phyloP scores from a whole-genome alignment of 2,888 invertebrate genomes.

The Tetragnatha montana region DNA sequence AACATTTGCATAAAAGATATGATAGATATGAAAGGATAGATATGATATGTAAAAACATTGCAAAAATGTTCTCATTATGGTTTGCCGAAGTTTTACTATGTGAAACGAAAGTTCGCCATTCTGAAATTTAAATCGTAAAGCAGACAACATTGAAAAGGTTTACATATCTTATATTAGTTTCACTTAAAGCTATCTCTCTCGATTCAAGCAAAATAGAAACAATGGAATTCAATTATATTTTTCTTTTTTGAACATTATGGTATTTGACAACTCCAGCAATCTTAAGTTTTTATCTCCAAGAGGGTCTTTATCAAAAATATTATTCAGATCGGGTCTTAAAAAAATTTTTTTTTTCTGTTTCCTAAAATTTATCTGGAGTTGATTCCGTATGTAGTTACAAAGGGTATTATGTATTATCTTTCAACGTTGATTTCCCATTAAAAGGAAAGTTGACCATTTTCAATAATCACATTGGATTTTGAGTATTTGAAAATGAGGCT shows the following conservation, averaged over 20 bases:
- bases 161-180: no score
- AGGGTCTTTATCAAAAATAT: not conserved
- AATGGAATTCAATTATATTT: not conserved
- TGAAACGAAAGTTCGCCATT: no score
- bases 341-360: not conserved
- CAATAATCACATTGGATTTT: not conserved
- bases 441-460: not conserved
- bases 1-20: no score
- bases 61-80: no score
- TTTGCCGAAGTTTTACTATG: no score
- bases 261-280: not conserved
- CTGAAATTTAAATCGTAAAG: no score
- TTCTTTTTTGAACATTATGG: not conserved
- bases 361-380: not conserved
- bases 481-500: not conserved
- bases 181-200: no score
- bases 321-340: not conserved
- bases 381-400: not conserved
- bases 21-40: no score
- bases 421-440: not conserved
- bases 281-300: not conserved
- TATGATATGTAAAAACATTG: no score
- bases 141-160: no score
- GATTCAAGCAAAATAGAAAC: not conserved
- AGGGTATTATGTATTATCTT: not conserved